phyloP scores from a whole-genome alignment of 2,797 vertebrate genomes.

The Adelosebastes latens region DNA sequence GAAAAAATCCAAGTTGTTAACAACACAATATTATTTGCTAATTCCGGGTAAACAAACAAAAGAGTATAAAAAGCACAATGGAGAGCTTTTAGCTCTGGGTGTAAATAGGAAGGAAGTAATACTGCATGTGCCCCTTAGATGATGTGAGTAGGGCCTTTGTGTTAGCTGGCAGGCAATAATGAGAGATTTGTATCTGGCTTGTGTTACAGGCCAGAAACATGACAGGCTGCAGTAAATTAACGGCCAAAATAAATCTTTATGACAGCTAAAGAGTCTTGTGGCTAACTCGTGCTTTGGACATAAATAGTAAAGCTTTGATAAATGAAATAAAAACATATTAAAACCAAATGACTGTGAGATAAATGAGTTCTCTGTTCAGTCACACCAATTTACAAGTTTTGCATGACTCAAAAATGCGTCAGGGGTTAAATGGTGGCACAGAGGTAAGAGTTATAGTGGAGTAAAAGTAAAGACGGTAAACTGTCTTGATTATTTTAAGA shows the following conservation, averaged over 20 bases:
- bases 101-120: background rate
- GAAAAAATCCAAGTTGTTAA: accelerated
- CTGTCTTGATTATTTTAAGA: background rate
- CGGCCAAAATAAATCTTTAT: background rate
- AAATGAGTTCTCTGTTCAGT: background rate
- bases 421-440: background rate
- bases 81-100: background rate
- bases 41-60: too few species aligned
- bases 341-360: background rate
- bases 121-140: background rate
- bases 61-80: background rate
- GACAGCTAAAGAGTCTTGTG: background rate
- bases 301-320: background rate
- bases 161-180: background rate
- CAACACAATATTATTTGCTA: background rate
- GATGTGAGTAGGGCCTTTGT: background rate
- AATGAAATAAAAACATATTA: background rate
- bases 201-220: background rate
- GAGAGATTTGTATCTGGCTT: background rate
- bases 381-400: background rate
- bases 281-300: background rate
- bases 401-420: background rate
- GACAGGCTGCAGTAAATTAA: background rate
- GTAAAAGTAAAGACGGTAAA: background rate
- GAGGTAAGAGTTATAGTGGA: background rate